Evolutionary conservation across 2,888 invertebrate species (phyloP).

Genomic region (Ectropis crepuscularia): DNA sequence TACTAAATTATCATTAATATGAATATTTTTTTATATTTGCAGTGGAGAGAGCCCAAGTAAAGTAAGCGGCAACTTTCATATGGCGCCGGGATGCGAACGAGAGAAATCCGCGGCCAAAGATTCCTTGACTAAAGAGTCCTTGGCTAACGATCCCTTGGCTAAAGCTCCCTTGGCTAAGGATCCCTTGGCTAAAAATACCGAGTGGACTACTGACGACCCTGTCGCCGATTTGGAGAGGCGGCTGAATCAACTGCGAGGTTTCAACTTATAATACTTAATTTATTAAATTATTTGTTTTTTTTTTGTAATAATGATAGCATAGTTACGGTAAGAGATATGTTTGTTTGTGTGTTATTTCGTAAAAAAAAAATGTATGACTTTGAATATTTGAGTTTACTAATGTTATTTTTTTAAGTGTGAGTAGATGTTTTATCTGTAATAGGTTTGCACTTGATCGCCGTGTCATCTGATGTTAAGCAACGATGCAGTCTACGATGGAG

Average conservation of each 20-base stretch:
- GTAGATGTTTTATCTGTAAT: no score
- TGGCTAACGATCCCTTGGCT: conserved; percentile 24
- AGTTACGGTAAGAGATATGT: no score
- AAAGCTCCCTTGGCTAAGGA: not conserved
- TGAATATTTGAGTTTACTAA: no score
- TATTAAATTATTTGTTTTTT: not conserved
- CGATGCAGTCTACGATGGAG: no score
- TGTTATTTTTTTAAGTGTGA: no score
- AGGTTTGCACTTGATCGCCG: no score
- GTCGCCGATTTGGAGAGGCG: conserved; percentile 63
- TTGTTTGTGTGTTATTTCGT: no score
- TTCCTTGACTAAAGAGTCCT: not conserved
- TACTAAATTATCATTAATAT: not conserved
- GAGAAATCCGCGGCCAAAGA: conserved; percentile 38
- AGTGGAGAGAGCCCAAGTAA: conserved; percentile 68
- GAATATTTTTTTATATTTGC: conserved; percentile 19
- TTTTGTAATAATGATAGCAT: not conserved
- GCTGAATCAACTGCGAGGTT: conserved; percentile 63
- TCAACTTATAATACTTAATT: conserved; percentile 59
- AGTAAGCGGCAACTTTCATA: conserved; percentile 60
- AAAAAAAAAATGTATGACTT: no score
- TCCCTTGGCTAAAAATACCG: conserved; percentile 1
- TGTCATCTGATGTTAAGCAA: no score
- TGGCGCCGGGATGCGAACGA: conserved; percentile 75
- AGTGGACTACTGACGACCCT: conserved; percentile 35